Evolutionary conservation across 2,888 invertebrate species (phyloP), one percentile per base, ranked within the genome.

Genomic region (Eristalinus aeneus): DNA sequence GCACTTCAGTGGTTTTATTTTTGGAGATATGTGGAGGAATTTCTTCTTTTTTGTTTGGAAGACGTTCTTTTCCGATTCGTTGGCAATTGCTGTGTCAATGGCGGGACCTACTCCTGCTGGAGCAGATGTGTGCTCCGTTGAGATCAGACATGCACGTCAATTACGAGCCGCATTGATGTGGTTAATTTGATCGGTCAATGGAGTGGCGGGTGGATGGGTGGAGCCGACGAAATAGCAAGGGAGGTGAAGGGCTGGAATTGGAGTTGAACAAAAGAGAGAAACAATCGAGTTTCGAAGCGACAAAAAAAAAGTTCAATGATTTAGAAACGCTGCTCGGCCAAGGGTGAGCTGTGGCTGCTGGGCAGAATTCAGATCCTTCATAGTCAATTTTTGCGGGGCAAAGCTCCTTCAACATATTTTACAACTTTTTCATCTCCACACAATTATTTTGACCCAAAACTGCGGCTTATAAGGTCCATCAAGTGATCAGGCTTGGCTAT

Each of bases 141-240:
- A 75, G 84, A 72, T 80, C 80, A 80, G 75, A 75, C 80, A 80
- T 85, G 84, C 75, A 85, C 80, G 75, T 80, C 84, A 85, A 85
- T 85, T 85, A 80, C 84, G 84, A 67, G 56, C 46, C 75, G 80
- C 71, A 72, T 75, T 80, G 80, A 80, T 84, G 71, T 84, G 71
- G 84, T 72, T 84, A 84, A 85, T 85, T 75, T 80, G 72, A 80
- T 76, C 80, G 84, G 84, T 80, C 80, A 85, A 85, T 80, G 75
- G 71, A 75, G 80, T 75, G 71, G 22, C 67, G 71, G 71, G 75
- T 75, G 71, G 22, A 79, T 71, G 69, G 56, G n/a, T 6, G 1
- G 16, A 16, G n/a, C n/a, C 2, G 27, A 6, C 5, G 16, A 16
- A 1, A 16, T 8, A 9, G 8, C 34, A 34, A 16, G n/a, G 46